Evolutionary conservation across 2,113 vertebrate genomes (phyloP).

Genomic region (Neogobius melanostomus): DNA sequence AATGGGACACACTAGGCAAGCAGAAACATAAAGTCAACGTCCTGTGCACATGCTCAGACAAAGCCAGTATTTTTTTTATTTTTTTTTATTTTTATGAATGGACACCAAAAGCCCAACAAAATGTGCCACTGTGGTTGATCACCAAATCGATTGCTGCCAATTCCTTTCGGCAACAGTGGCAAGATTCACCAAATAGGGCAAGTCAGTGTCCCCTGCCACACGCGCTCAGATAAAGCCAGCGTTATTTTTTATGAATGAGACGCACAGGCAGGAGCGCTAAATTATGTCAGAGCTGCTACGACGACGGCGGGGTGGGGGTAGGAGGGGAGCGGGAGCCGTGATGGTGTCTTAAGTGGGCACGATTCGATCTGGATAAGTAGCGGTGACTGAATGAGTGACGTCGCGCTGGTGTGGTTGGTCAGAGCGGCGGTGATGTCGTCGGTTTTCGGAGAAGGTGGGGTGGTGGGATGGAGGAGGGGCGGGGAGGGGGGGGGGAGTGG

Average conservation of each 20-base stretch:
- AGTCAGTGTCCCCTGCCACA: too few relatives aligned
- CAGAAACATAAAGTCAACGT: too few relatives aligned
- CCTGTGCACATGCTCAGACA: background rate
- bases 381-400: conserved; percentile 70
- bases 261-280: conserved; percentile 28
- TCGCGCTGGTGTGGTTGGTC: conserved; percentile 29
- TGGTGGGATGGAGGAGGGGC: background rate
- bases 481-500: background rate
- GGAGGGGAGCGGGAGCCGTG: conserved; percentile 43
- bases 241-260: conserved; percentile 64
- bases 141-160: too few relatives aligned
- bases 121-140: too few relatives aligned
- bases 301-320: background rate
- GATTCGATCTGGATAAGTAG: conserved; percentile 55
- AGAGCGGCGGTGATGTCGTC: background rate
- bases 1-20: too few relatives aligned
- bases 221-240: background rate
- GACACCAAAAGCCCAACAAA: too few relatives aligned
- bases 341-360: conserved; percentile 58
- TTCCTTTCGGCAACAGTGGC: too few relatives aligned
- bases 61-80: background rate
- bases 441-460: background rate
- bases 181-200: too few relatives aligned
- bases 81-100: too few relatives aligned
- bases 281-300: conserved; percentile 49